Evolutionary conservation across 2,797 vertebrate genomes (phyloP).

Genomic region (Lepus oiostolus): DNA sequence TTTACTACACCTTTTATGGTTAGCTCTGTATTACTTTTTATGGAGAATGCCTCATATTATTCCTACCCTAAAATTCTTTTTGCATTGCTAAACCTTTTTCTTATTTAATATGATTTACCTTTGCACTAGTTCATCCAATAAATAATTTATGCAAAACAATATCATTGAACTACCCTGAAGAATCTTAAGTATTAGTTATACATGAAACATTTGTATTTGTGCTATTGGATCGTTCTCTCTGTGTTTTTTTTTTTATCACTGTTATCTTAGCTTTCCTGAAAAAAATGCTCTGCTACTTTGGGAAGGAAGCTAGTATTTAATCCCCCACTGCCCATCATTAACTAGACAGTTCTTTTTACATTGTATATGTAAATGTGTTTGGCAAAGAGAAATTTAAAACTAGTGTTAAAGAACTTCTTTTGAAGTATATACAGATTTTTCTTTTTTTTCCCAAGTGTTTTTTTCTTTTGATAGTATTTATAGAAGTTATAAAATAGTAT

Average conservation of each 20-base stretch:
- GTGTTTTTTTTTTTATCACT: not conserved
- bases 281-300: not conserved
- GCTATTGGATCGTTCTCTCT: not conserved
- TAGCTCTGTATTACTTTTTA: not conserved
- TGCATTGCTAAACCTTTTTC: not conserved
- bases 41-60: not conserved
- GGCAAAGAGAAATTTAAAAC: not conserved
- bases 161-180: not conserved
- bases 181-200: constrained; percentile 14
- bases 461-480: constrained; percentile 22
- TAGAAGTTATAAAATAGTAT: not conserved
- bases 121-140: not conserved
- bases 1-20: constrained; percentile 7
- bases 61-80: not conserved
- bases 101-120: not conserved
- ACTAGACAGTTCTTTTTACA: not conserved
- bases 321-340: not conserved
- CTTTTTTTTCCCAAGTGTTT: not conserved
- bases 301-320: not conserved
- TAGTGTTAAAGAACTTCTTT: not conserved
- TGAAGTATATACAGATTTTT: not conserved
- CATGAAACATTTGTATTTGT: not conserved
- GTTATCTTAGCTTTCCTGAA: not conserved
- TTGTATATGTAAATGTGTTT: not conserved
- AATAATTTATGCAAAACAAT: not conserved